These are phyloP conservation scores for Priocnemis perturbator DNA, from an alignment of 2,888 invertebrate species.

Conservation along the genomic window DNA sequence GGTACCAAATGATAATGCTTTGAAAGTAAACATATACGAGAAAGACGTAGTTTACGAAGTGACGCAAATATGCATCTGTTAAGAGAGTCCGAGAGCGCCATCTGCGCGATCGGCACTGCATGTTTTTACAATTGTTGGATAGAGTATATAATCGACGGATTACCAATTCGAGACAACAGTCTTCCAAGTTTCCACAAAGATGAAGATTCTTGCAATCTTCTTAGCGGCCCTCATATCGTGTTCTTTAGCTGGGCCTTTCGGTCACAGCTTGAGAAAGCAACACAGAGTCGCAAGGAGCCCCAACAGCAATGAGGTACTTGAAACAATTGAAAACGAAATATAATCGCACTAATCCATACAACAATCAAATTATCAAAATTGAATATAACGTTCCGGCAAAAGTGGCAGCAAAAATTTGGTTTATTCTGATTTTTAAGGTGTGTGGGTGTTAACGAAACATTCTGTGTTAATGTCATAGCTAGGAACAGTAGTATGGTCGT, in stretches of 20 bases:
- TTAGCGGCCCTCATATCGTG: slow-evolving; percentile 13
- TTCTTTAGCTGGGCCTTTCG: slow-evolving; percentile 9
- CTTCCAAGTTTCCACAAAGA: slow-evolving; percentile 9
- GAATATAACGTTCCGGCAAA: too few relatives aligned
- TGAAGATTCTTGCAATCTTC: slow-evolving; percentile 31
- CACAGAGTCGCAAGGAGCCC: too few relatives aligned
- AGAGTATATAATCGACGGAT: slow-evolving; percentile 35
- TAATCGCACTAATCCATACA: too few relatives aligned
- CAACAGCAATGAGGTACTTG: neutral
- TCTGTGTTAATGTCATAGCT: too few relatives aligned
- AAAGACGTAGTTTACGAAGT: slow-evolving; percentile 15
- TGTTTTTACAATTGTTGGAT: slow-evolving; percentile 39
- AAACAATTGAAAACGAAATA: neutral
- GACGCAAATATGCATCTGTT: slow-evolving; percentile 18
- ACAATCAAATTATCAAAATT: too few relatives aligned
- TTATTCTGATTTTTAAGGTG: too few relatives aligned
- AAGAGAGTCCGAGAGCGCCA: neutral
- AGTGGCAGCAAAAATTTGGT: too few relatives aligned
- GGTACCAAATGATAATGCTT: slow-evolving; percentile 9
- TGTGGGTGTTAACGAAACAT: too few relatives aligned
- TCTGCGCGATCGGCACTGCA: too few relatives aligned
- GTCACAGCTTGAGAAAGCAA: too few relatives aligned
- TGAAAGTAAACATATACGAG: slow-evolving; percentile 1
- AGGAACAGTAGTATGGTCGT: too few relatives aligned
- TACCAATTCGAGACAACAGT: slow-evolving; percentile 17